Conservation (phyloP, 2,113 vertebrate genomes). For the Syngnathus scovelli region DNA sequence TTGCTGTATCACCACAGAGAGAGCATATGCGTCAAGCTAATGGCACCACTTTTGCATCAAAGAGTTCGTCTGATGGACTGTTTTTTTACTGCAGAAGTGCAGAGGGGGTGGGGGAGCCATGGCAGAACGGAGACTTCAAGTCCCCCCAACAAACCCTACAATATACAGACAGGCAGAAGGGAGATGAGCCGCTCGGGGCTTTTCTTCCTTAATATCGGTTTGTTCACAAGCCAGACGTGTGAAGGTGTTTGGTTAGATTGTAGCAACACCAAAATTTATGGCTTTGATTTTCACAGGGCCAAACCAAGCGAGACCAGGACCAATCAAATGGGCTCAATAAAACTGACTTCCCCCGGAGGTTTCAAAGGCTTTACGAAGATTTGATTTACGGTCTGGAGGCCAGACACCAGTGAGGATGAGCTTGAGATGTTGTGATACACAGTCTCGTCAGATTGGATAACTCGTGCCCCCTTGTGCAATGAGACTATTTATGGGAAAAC, state of each 20-base stretch:
- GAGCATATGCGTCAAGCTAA: constrained; percentile 46
- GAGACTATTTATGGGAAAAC: constrained; percentile 8
- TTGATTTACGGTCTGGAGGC: constrained; percentile 52
- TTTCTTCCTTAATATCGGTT: constrained; percentile 29
- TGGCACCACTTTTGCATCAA: constrained; percentile 59
- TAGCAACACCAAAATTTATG: constrained; percentile 50
- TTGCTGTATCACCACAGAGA: constrained; percentile 32
- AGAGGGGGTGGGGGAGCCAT: constrained; percentile 5
- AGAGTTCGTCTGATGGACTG: constrained; percentile 45
- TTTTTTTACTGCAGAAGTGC: constrained; percentile 22
- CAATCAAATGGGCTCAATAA: constrained; percentile 56
- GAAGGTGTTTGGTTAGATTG: constrained; percentile 42
- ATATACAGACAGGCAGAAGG: constrained; percentile 11
- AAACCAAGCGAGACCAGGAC: constrained; percentile 48
- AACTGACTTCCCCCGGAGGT: constrained; percentile 36
- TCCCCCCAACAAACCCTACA: constrained; percentile 10
- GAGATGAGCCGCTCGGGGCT: constrained; percentile 32
- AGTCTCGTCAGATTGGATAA: constrained; percentile 30
- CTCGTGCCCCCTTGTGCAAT: constrained; percentile 23
- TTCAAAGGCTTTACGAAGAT: constrained; percentile 43
- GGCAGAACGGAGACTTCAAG: constrained; percentile 7
- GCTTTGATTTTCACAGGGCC: constrained; percentile 47
- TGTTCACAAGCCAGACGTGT: constrained; percentile 32
- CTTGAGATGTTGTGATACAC: constrained; percentile 28
- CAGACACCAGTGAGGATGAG: constrained; percentile 26